phyloP scores from a whole-genome alignment of 2,888 invertebrate genomes.

The Meloe dianella region DNA sequence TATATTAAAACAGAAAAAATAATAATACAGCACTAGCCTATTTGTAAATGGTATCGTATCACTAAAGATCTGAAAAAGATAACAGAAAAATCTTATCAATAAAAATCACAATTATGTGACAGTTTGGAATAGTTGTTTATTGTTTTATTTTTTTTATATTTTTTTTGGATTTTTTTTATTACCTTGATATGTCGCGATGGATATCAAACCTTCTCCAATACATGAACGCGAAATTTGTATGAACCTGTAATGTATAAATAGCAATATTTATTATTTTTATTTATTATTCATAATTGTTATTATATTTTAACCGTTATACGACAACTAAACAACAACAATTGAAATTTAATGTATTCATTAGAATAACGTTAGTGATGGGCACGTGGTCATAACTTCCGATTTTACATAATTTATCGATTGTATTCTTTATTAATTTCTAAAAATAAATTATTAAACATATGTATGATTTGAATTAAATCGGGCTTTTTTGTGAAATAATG shows the following conservation, averaged over 20 bases:
- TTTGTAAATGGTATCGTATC: constrained; percentile 26
- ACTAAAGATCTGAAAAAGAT: constrained; percentile 27
- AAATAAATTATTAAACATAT: not conserved
- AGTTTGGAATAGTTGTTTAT: not conserved
- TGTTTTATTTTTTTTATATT: too few species aligned
- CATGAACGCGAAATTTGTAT: constrained; percentile 59
- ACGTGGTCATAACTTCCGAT: constrained; percentile 21
- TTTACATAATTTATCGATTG: not conserved
- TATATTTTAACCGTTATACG: constrained; percentile 20
- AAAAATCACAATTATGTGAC: not conserved
- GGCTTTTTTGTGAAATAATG: constrained; percentile 10
- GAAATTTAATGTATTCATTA: constrained; percentile 30
- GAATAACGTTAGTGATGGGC: constrained; percentile 13
- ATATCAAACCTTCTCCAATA: constrained; percentile 69
- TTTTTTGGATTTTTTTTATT: constrained; percentile 28
- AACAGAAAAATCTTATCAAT: constrained; percentile 3
- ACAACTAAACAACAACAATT: constrained; percentile 11
- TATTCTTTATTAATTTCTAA: not conserved
- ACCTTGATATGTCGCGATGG: constrained; percentile 74
- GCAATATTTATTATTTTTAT: not conserved
- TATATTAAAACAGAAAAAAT: not conserved
- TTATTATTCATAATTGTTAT: constrained; percentile 10
- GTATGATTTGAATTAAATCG: not conserved
- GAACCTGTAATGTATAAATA: constrained; percentile 53
- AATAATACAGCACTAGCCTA: constrained; percentile 25